These are phyloP conservation scores for Gobiocypris rarus DNA, from an alignment of 2,113 vertebrate species.

Conservation along the genomic window DNA sequence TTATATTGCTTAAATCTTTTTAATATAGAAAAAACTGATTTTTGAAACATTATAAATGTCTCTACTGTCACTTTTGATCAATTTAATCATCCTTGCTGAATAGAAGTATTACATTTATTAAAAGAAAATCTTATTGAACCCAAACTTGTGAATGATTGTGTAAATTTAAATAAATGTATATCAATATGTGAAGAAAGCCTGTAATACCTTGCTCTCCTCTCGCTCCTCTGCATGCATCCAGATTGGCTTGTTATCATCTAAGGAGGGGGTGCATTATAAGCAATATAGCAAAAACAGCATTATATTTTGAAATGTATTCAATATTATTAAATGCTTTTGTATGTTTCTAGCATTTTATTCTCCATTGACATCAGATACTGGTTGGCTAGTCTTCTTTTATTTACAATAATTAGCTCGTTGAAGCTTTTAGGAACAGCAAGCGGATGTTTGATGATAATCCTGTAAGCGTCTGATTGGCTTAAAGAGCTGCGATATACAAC, in stretches of 20 bases:
- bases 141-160: too few relatives aligned
- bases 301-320: neutral
- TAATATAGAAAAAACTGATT: neutral
- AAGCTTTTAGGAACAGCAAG: neutral
- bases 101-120: neutral
- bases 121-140: neutral
- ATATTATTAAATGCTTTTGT: neutral
- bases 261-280: too few relatives aligned
- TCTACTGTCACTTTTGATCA: neutral
- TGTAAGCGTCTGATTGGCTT: conserved; percentile 42
- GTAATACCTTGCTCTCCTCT: conserved; percentile 85
- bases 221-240: conserved; percentile 93
- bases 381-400: neutral
- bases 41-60: too few relatives aligned
- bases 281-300: neutral
- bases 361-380: neutral
- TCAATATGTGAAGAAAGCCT: neutral
- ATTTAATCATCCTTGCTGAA: neutral
- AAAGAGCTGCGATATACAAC: conserved; percentile 12
- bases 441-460: conserved; percentile 5
- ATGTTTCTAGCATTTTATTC: neutral
- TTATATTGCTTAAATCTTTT: neutral
- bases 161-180: neutral
- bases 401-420: neutral
- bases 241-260: conserved; percentile 92